Base-by-base conservation (phyloP, 92 coral and sea anemone genomes). In the Porites lobata region DNA sequence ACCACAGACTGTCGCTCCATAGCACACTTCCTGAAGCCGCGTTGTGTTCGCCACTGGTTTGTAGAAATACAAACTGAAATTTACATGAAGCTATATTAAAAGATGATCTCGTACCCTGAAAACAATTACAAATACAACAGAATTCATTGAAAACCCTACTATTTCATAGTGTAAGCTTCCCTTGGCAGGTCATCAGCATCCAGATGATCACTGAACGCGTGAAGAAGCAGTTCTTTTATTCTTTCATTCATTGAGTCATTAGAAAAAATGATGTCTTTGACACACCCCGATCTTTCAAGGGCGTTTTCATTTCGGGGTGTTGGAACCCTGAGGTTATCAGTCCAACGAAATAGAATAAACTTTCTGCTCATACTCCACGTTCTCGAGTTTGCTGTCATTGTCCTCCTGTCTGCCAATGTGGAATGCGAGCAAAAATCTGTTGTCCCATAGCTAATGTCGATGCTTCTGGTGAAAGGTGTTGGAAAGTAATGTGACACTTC, bases 401-500 rank as follows among this genome's bases (percentile, higher is more conserved):
- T 18, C 20, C 66, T 62, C 18, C 11, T 13, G 14, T 54, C 12
- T 8, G 59, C 3, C 15, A 54, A 54, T 8, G 59, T 2, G 7
- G 12, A 62, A 62, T 62, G 66, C 66, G 7, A 38, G 47, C 47
- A 38, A 38, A 38, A 38, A 38, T 3, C 47, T 38, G 1, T 13
- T 26, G 77, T 72, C 77, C 56, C 19, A 12, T 72, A 43, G 22
- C 21, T 74, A 74, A 38, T 43, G 78, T 47, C 32, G 78, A 74
- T 74, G 78, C 78, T 74, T 74, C 22, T 47, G 32, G 78, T 74
- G 78, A 74, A 74, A 74, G 78, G 78, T 43, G 78, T 50, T 74
- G 78, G 63, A 8, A 50, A 73, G 9, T 32, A 73, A 32, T 38
- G 6, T 38, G 47, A 38, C 47, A 38, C 47, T 38, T 38, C 47